Conservation (phyloP, 2,888 invertebrate species). For the Syrphus vitripennis region DNA sequence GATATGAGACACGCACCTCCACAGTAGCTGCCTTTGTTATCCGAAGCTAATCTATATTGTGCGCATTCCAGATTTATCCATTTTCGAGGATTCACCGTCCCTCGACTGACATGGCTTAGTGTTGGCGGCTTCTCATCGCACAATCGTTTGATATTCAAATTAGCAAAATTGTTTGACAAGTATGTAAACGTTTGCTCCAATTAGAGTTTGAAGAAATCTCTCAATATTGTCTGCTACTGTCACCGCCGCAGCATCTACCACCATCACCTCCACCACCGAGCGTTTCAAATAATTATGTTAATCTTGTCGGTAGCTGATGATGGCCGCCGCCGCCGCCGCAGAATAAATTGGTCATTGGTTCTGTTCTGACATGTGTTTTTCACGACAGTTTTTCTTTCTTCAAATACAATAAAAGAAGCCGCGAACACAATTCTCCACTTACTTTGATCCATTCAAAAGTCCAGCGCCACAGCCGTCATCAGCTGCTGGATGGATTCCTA, state of each 20-base stretch:
- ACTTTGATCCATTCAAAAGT: conserved; percentile 17
- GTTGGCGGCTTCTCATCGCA: conserved; percentile 4
- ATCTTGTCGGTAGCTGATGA: conserved; percentile 52
- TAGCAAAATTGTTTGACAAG: conserved; percentile 66
- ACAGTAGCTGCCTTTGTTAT: conserved; percentile 51
- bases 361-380: conserved; percentile 60
- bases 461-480: conserved; percentile 21
- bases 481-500: neutral
- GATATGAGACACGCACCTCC: conserved; percentile 13
- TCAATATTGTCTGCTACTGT: conserved; percentile 41
- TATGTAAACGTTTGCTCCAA: conserved; percentile 67
- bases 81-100: neutral
- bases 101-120: too few species aligned
- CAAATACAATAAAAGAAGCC: conserved; percentile 34
- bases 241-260: conserved; percentile 2
- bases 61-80: conserved; percentile 40
- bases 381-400: conserved; percentile 38
- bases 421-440: conserved; percentile 60
- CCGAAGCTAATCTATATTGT: conserved; percentile 59
- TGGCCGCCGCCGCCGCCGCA: neutral
- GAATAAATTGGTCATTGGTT: conserved; percentile 40
- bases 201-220: conserved; percentile 53
- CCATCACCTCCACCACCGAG: neutral
- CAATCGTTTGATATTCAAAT: conserved; percentile 68
- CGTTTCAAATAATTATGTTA: conserved; percentile 52